phyloP scores from a whole-genome alignment of 2,888 invertebrate species.

The Laspeyria flexula region DNA sequence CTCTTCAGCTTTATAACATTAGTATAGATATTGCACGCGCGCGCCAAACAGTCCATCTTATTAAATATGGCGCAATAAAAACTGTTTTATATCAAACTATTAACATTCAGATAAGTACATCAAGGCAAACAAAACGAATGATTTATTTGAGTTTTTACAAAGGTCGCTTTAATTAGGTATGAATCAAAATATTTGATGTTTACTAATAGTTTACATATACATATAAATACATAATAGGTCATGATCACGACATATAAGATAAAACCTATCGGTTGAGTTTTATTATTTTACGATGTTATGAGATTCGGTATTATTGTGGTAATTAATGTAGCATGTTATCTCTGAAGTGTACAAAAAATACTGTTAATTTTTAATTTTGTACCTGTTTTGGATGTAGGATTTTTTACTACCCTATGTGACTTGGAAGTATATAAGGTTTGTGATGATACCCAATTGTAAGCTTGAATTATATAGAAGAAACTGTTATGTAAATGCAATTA shows the following conservation, averaged over 20 bases:
- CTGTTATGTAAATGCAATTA: no score
- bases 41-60: constrained; percentile 16
- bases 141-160: constrained; percentile 22
- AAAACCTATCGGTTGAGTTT: neutral
- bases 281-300: no score
- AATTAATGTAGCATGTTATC: no score
- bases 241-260: neutral
- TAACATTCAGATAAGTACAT: constrained; percentile 15
- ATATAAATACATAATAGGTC: neutral
- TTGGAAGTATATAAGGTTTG: no score
- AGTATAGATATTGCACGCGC: neutral
- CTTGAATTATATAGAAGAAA: no score
- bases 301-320: no score
- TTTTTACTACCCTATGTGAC: no score
- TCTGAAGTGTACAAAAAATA: no score
- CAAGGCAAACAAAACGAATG: constrained; percentile 12
- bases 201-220: neutral
- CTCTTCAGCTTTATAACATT: no score
- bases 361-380: no score
- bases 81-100: constrained; percentile 16
- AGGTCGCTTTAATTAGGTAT: constrained; percentile 37
- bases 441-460: no score
- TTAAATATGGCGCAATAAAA: constrained; percentile 17
- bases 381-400: no score
- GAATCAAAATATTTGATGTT: constrained; percentile 20